Evolutionary conservation across 2,113 vertebrate genomes (phyloP).

Genomic region (Pampusana beccarii): DNA sequence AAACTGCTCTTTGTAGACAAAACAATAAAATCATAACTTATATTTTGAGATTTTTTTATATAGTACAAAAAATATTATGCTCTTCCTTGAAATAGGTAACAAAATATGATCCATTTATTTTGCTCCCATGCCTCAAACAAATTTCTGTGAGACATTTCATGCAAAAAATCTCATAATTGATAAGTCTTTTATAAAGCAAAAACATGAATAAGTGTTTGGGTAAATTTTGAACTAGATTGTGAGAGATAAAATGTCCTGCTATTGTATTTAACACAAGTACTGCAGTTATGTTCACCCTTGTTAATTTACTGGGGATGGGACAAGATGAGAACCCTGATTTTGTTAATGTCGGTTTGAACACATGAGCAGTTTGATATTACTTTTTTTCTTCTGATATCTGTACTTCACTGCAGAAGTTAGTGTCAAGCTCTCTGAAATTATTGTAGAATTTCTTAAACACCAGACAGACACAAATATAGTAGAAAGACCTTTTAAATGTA

Average conservation of each 20-base stretch:
- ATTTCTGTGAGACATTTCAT: background rate
- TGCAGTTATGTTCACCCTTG: background rate
- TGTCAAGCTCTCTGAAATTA: background rate
- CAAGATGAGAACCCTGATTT: background rate
- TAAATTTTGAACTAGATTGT: background rate
- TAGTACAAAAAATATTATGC: background rate
- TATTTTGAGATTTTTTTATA: background rate
- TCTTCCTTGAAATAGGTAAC: background rate
- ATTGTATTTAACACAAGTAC: background rate
- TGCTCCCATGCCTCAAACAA: background rate
- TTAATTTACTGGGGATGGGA: background rate
- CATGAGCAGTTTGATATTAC: background rate
- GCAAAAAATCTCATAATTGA: fast-evolving
- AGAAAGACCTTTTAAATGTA: conserved; percentile 31
- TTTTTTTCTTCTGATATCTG: background rate
- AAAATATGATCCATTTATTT: background rate
- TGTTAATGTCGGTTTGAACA: background rate
- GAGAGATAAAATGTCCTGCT: background rate
- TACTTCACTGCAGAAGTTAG: background rate
- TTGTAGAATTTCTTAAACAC: background rate
- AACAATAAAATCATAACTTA: background rate
- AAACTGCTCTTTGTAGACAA: background rate
- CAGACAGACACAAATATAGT: background rate
- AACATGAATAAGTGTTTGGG: background rate
- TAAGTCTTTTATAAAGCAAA: background rate